Conservation (phyloP, 2,888 invertebrate species). For the Onthophagus sagittarius region DNA sequence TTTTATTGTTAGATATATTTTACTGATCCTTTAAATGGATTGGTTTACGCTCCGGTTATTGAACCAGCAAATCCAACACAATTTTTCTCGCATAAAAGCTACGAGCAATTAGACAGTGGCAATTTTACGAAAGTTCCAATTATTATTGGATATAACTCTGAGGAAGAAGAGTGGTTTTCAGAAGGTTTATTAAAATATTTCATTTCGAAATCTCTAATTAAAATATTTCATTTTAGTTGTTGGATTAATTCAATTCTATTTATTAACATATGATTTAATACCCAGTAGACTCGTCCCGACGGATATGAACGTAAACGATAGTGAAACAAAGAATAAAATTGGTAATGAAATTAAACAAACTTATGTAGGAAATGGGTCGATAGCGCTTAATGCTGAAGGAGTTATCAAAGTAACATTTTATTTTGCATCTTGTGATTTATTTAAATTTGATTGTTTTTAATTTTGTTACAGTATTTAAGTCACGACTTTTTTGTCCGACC, state of each 20-base stretch:
- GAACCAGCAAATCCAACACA: slow-evolving; percentile 37
- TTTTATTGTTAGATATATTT: slow-evolving; percentile 3
- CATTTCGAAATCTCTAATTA: too few species aligned
- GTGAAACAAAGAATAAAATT: background rate
- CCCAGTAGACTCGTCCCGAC: slow-evolving; percentile 45
- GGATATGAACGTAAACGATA: slow-evolving; percentile 30
- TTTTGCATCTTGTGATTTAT: background rate
- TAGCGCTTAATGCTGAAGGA: background rate
- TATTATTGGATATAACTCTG: slow-evolving; percentile 31
- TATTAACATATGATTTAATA: slow-evolving; percentile 46
- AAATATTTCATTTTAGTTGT: slow-evolving; percentile 27
- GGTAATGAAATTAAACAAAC: slow-evolving; percentile 7
- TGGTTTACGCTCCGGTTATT: slow-evolving; percentile 36
- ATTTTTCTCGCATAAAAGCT: slow-evolving; percentile 33
- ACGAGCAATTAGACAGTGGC: slow-evolving; percentile 27
- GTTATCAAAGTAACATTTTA: slow-evolving; percentile 2
- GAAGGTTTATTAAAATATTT: slow-evolving; percentile 16
- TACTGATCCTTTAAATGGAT: slow-evolving; percentile 28
- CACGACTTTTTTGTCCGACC: slow-evolving; percentile 48
- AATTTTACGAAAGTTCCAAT: slow-evolving; percentile 28
- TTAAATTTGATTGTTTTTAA: background rate
- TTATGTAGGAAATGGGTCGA: slow-evolving; percentile 8
- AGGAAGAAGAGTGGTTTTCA: slow-evolving; percentile 23
- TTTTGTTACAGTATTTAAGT: slow-evolving; percentile 48
- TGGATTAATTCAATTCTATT: slow-evolving; percentile 11